Evolutionary conservation across 2,888 invertebrate genomes (phyloP), one percentile per base, ranked within the genome.

Genomic region (Tenodera sinensis): DNA sequence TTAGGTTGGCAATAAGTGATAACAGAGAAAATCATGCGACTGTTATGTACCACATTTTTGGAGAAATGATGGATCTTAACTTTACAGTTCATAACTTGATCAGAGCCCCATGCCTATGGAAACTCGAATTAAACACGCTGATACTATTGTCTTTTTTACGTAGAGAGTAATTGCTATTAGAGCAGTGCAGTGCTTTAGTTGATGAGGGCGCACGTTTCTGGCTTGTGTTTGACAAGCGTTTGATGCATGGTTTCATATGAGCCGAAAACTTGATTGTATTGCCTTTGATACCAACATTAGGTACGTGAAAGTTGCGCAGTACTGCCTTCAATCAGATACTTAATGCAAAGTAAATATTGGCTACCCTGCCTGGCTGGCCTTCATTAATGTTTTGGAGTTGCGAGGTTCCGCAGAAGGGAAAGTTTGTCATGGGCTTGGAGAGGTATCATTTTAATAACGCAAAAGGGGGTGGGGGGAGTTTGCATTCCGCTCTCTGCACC

Each of bases 311-410:
- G 54, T 71, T 30, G 25, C 25, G 42, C 34, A 20, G 25, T n/a
- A 25, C 25, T 47, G 47, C 85, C 47, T 28, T 47, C 85, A 47
- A 85, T 47, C 85, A 85, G 28, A 85, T 47, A 85, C 47, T 85
- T 85, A 85, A 85, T 85, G 85, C 47, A 85, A 85, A 85, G 85
- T 85, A 85, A 85, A 85, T 85, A 47, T 85, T 85, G 47, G 85
- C 85, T 85, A 71, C 54, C 25, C 54, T 42, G 42, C 12, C 42
- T 42, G 42, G 12, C 42, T 71, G 54, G 54, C 54, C 54, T 71
- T 71, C 54, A 71, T 71, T 71, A 71, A 71, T 71, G 54, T 71
- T 71, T 71, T 71, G 54, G 54, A 71, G 54, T 71, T 71, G 15
- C 20, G 54, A 71, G 54, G 54, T 20, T 71, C 42, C 54, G 54